Percentiles rank a stretch among this genome's conserved stretches.
phyloP scores from a whole-genome alignment of 2,797 vertebrate species.

The Antrozous pallidus region DNA sequence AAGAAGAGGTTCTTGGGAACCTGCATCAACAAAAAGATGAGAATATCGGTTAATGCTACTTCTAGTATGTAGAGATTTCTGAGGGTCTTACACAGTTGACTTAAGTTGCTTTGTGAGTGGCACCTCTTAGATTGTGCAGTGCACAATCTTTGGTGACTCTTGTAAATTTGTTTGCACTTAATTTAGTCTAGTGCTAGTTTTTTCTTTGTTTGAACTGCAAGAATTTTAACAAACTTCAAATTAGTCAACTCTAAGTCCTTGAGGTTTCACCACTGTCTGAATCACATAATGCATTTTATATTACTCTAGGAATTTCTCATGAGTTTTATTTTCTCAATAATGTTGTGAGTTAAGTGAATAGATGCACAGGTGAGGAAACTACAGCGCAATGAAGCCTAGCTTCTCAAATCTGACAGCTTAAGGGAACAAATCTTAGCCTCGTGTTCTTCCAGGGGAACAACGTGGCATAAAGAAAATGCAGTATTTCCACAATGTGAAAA shows the following conservation, averaged over 20 bases:
- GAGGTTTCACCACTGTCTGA: slow-evolving; percentile 35
- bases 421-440: slow-evolving; percentile 9
- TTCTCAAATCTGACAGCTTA: slow-evolving; percentile 7
- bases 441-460: slow-evolving; percentile 12
- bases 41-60: neutral
- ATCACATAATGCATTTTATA: slow-evolving; percentile 25
- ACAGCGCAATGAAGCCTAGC: neutral
- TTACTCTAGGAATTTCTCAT: slow-evolving; percentile 18
- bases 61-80: neutral
- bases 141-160: neutral
- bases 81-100: slow-evolving; percentile 15
- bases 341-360: neutral
- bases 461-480: slow-evolving; percentile 24
- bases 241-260: slow-evolving; percentile 20
- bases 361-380: neutral
- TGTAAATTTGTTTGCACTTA: slow-evolving; percentile 4
- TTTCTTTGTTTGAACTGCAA: slow-evolving; percentile 27
- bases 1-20: slow-evolving; percentile 52
- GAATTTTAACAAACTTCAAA: slow-evolving; percentile 36
- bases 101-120: neutral
- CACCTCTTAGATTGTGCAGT: neutral
- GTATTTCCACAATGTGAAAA: neutral
- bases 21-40: neutral
- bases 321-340: slow-evolving; percentile 12
- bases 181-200: slow-evolving; percentile 33